A percentile compares a stretch with the other conserved stretches of the same genome.
Conservation (phyloP, 2,888 invertebrate species). For the Polylopha cassiicola region DNA sequence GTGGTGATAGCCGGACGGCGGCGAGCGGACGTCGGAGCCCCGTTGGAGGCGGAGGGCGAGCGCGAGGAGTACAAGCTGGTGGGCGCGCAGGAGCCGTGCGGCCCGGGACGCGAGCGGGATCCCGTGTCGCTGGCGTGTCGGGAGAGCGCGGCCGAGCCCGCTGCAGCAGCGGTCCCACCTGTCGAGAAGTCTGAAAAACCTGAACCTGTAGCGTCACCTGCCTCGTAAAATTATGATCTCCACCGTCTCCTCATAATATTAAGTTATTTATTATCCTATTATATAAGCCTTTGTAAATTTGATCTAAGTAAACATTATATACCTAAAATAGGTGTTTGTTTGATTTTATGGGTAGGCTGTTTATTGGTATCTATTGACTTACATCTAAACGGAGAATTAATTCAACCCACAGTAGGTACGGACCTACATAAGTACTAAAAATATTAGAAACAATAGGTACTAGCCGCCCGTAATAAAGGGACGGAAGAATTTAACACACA, state of each 20-base stretch:
- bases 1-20: constrained; percentile 60
- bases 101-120: constrained; percentile 83
- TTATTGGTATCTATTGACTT: no score
- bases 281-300: constrained; percentile 24
- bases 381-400: no score
- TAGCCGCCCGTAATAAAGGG: no score
- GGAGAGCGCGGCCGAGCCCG: constrained; percentile 23
- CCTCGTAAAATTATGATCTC: constrained; percentile 43
- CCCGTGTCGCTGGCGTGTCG: constrained; percentile 80
- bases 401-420: no score
- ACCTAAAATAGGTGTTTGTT: constrained; percentile 9
- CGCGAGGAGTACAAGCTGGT: constrained; percentile 74
- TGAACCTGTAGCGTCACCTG: constrained; percentile 46
- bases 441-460: no score
- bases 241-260: constrained; percentile 28
- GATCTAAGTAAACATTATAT: constrained; percentile 23
- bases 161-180: background rate
- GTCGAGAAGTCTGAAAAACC: constrained; percentile 24
- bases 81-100: constrained; percentile 85
- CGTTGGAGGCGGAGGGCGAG: constrained; percentile 32
- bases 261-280: constrained; percentile 43
- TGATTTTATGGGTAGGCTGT: constrained; percentile 21
- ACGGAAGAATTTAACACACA: no score
- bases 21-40: constrained; percentile 42
- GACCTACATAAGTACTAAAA: no score